Conservation (phyloP, 2,888 invertebrate genomes). For the Rotaria macrura region DNA sequence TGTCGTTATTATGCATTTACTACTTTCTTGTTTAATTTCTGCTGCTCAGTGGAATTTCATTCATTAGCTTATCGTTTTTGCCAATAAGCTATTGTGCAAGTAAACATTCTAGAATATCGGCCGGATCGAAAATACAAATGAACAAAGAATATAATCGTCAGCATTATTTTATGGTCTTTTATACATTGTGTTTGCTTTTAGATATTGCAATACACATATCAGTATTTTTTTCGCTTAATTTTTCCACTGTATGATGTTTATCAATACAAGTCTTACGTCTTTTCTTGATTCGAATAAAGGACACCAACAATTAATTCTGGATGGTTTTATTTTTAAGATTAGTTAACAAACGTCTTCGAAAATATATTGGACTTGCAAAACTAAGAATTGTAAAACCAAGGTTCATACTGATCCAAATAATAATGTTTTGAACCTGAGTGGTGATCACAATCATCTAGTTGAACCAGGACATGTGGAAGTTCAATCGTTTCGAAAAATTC, state of each 20-base stretch:
- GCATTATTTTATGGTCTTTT: too few relatives aligned
- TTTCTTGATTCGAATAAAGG: neutral
- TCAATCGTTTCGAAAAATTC: neutral
- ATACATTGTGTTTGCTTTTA: too few relatives aligned
- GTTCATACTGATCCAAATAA: neutral
- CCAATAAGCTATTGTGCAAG: too few relatives aligned
- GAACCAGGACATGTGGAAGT: neutral
- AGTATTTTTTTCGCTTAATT: neutral
- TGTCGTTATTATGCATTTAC: too few relatives aligned
- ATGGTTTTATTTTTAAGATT: neutral
- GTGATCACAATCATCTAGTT: neutral
- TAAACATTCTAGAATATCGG: too few relatives aligned
- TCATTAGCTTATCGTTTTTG: too few relatives aligned
- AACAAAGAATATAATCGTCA: too few relatives aligned
- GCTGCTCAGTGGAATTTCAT: too few relatives aligned
- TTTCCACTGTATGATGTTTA: neutral
- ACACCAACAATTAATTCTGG: neutral
- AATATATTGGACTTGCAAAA: neutral
- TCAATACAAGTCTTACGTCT: neutral
- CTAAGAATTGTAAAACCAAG: neutral
- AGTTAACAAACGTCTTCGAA: neutral
- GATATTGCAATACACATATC: too few relatives aligned
- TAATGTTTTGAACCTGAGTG: neutral
- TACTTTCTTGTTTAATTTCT: too few relatives aligned
- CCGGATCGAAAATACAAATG: too few relatives aligned